Percentiles rank a stretch among this genome's conserved stretches.
Conservation (phyloP, 2,797 vertebrate genomes). For the Paguma larvata region DNA sequence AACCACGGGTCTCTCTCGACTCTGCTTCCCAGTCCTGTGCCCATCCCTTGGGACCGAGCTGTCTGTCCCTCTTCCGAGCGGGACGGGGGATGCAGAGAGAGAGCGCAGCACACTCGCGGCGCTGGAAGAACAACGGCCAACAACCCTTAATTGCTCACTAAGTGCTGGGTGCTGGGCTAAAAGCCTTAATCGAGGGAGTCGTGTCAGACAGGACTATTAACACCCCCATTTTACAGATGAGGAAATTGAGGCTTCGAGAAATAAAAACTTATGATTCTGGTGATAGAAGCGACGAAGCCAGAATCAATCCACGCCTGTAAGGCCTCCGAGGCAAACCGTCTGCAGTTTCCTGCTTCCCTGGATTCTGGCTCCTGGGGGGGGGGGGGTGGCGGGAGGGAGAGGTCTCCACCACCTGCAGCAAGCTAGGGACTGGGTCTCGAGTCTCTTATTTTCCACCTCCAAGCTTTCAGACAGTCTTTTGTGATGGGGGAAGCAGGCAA, state of each 20-base stretch:
- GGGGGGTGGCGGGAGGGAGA: fast-evolving
- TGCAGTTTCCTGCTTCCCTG: not conserved
- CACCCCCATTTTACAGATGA: not conserved
- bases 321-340: not conserved
- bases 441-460: not conserved
- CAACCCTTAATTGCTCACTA: fast-evolving
- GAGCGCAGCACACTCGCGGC: fast-evolving
- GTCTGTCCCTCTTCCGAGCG: not conserved
- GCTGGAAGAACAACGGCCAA: fast-evolving
- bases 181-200: not conserved
- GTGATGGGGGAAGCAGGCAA: not conserved
- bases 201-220: not conserved
- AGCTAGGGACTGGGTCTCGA: not conserved
- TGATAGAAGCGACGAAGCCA: not conserved
- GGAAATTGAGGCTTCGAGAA: not conserved
- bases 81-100: not conserved
- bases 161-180: not conserved
- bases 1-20: not conserved
- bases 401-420: not conserved
- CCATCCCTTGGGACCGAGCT: not conserved
- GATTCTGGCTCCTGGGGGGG: not conserved
- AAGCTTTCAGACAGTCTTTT: not conserved
- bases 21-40: not conserved
- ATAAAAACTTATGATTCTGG: not conserved
- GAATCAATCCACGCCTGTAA: not conserved